A percentile compares a stretch with the other conserved stretches of the same genome.
These are phyloP conservation scores for Gymnorhina tibicen DNA, from an alignment of 2,113 vertebrate species.

Conservation along the genomic window DNA sequence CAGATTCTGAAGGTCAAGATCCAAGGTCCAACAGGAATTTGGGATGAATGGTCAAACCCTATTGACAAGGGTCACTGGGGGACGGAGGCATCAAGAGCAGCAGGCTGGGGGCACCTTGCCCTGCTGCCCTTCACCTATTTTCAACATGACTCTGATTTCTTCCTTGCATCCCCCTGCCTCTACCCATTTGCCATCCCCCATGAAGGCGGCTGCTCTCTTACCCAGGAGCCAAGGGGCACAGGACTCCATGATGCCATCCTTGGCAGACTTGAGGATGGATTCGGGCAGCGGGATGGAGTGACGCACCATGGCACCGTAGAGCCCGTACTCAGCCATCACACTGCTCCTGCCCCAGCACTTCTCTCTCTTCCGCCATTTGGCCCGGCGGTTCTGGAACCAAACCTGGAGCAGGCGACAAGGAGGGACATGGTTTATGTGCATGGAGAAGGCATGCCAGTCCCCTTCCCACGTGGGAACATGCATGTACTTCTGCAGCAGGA, in stretches of 20 bases:
- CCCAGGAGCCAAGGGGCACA: constrained; percentile 98
- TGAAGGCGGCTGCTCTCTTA: constrained; percentile 70
- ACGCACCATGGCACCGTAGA: constrained; percentile 97
- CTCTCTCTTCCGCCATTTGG: constrained; percentile 98
- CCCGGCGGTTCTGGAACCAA: constrained; percentile 98
- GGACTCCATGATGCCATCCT: constrained; percentile 99
- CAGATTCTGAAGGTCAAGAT: not conserved
- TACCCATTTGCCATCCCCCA: not conserved
- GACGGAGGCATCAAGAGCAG: fast-evolving
- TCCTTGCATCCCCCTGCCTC: not conserved
- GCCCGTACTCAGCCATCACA: constrained; percentile 96
- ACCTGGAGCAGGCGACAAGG: constrained; percentile 73
- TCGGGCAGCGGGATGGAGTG: constrained; percentile 97
- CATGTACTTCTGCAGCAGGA: not conserved
- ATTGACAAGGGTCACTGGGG: fast-evolving
- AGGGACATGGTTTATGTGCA: fast-evolving
- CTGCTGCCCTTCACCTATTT: not conserved
- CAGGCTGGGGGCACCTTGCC: not conserved
- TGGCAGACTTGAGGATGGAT: constrained; percentile 98
- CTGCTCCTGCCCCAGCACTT: constrained; percentile 99
- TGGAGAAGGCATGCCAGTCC: not conserved
- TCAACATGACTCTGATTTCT: not conserved
- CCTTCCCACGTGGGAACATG: not conserved
- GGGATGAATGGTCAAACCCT: not conserved
- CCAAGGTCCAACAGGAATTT: not conserved